phyloP scores from a whole-genome alignment of 1,140 invertebrate species.

The Rhyzopertha dominica region DNA sequence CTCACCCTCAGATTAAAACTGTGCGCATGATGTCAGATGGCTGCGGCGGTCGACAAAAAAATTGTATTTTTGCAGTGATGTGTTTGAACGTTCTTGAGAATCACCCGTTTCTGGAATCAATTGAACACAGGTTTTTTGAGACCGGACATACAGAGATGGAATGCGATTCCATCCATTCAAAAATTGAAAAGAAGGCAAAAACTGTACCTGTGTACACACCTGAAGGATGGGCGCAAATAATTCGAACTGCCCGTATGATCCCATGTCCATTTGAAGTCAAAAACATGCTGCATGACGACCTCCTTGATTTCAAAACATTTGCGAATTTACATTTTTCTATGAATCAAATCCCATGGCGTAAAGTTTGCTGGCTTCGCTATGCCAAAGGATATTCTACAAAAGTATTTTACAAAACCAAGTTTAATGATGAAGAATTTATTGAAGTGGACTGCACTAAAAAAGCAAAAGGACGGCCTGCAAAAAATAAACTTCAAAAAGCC shows the following conservation, averaged over 20 bases:
- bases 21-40: conserved; percentile 41
- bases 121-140: conserved; percentile 41
- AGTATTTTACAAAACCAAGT: background rate
- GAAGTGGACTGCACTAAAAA: conserved; percentile 1
- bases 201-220: background rate
- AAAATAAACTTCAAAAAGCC: conserved; percentile 2
- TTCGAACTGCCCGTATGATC: conserved; percentile 6
- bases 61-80: conserved; percentile 37
- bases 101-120: conserved; percentile 28
- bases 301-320: conserved; percentile 5
- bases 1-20: conserved; percentile 17
- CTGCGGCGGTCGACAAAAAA: conserved; percentile 45
- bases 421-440: conserved; percentile 2
- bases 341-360: conserved; percentile 4
- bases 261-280: conserved; percentile 4
- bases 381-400: background rate
- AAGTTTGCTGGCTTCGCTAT: conserved; percentile 3
- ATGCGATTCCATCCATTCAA: conserved; percentile 25
- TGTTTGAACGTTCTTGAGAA: conserved; percentile 32
- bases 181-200: conserved; percentile 8
- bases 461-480: conserved; percentile 9
- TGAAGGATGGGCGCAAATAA: conserved; percentile 9
- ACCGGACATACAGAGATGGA: conserved; percentile 43
- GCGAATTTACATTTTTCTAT: background rate
- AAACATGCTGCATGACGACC: background rate